Conservation (phyloP, 2,888 invertebrate species). For the Chirona hameri region DNA sequence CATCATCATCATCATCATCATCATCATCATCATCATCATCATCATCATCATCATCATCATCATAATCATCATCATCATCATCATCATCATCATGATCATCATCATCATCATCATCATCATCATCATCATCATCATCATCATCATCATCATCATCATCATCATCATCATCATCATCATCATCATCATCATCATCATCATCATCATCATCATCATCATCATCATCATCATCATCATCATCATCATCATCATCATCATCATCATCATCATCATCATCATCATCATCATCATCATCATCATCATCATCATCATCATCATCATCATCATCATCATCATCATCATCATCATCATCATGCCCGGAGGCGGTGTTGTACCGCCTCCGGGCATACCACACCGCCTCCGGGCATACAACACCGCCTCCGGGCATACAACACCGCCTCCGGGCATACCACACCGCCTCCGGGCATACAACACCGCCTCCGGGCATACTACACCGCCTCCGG, state of each 20-base stretch:
- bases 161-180: conserved; percentile 1
- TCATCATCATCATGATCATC: conserved; percentile 7
- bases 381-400: too few species aligned
- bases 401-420: too few species aligned
- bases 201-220: conserved; percentile 26
- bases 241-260: conserved; percentile 29
- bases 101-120: conserved; percentile 29
- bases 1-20: background rate
- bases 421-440: too few species aligned
- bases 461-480: too few species aligned
- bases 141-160: conserved; percentile 3
- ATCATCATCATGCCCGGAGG: conserved; percentile 8
- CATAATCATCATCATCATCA: too few species aligned
- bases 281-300: conserved; percentile 28
- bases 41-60: too few species aligned
- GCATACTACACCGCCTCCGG: too few species aligned
- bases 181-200: conserved; percentile 30
- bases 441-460: too few species aligned
- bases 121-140: conserved; percentile 27
- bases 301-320: conserved; percentile 23
- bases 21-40: background rate
- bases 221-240: conserved; percentile 28
- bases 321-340: conserved; percentile 26
- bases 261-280: conserved; percentile 29
- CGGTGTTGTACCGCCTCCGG: too few species aligned